phyloP scores from a whole-genome alignment of 2,888 invertebrate genomes.

The Erannis defoliaria region DNA sequence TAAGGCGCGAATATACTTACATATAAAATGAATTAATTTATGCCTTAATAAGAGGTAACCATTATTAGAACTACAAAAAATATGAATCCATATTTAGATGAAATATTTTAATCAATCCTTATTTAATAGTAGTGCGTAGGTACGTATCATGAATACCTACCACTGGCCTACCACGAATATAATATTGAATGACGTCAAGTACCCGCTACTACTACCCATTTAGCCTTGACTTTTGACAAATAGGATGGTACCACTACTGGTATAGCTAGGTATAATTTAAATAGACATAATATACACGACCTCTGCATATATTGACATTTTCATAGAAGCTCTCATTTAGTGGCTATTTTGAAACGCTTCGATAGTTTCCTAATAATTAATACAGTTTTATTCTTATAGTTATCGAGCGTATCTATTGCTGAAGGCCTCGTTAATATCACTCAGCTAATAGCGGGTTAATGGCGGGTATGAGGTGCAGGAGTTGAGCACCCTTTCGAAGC shows the following conservation, averaged over 20 bases:
- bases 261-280: slow-evolving; percentile 49
- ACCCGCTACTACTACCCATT: slow-evolving; percentile 30
- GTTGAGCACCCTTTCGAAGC: no score
- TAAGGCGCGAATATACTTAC: no score
- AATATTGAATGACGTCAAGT: slow-evolving; percentile 37
- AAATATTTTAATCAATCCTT: no score
- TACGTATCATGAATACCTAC: slow-evolving; percentile 9
- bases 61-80: no score
- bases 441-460: no score
- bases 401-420: no score
- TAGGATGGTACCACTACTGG: slow-evolving; percentile 48
- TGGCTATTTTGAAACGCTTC: slow-evolving; percentile 56
- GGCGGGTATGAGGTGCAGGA: neutral
- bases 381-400: slow-evolving; percentile 28
- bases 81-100: no score
- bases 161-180: slow-evolving; percentile 10
- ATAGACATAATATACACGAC: slow-evolving; percentile 54
- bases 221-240: slow-evolving; percentile 66
- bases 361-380: slow-evolving; percentile 48
- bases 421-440: neutral
- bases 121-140: neutral
- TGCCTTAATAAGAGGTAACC: no score
- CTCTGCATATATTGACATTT: slow-evolving; percentile 71
- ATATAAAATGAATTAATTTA: no score
- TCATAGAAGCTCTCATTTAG: slow-evolving; percentile 52